A percentile compares a stretch with the other conserved stretches of the same genome.
Evolutionary conservation across 2,113 vertebrate species (phyloP).

Genomic region (Hylia prasina): DNA sequence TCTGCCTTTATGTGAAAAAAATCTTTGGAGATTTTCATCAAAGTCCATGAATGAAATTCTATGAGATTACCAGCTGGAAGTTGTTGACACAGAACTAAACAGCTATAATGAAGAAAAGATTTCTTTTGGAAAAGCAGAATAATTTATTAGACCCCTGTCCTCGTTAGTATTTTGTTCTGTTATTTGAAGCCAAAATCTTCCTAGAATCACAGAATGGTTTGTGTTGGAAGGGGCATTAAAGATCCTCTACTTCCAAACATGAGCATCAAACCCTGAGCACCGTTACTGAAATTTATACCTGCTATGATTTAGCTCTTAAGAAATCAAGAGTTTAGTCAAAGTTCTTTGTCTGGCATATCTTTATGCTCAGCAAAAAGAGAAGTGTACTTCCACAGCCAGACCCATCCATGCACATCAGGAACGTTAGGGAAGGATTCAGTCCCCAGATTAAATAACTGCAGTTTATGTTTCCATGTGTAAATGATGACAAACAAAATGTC

Average conservation of each 20-base stretch:
- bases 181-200: background rate
- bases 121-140: background rate
- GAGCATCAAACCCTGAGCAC: background rate
- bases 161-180: background rate
- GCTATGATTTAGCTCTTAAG: background rate
- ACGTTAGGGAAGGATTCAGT: background rate
- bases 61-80: background rate
- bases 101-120: background rate
- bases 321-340: background rate
- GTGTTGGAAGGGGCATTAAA: background rate
- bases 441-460: background rate
- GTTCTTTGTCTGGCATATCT: background rate
- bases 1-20: background rate
- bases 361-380: background rate
- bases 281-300: background rate
- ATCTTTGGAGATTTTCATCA: background rate
- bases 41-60: background rate
- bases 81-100: background rate
- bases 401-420: background rate
- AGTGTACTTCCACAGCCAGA: background rate
- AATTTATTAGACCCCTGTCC: background rate
- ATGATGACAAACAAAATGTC: background rate
- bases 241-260: background rate
- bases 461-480: background rate
- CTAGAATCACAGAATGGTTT: background rate